phyloP scores from a whole-genome alignment of 2,888 invertebrate genomes.

The Thereva nobilitata region DNA sequence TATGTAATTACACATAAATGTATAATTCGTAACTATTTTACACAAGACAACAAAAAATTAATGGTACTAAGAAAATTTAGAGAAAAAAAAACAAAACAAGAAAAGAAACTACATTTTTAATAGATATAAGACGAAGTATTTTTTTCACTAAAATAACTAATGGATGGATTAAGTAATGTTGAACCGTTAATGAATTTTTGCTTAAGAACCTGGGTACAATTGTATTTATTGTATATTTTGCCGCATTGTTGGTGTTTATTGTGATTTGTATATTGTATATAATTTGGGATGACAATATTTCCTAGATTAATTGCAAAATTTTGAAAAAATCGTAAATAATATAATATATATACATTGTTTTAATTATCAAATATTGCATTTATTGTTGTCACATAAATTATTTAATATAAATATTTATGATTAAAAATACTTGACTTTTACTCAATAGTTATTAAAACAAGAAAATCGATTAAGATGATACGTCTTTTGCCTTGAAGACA shows the following conservation, averaged over 20 bases:
- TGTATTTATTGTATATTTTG: slow-evolving; percentile 22
- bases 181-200: slow-evolving; percentile 7
- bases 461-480: too few relatives aligned
- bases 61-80: background rate
- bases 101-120: background rate
- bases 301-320: background rate
- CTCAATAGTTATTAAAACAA: too few relatives aligned
- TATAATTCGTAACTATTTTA: background rate
- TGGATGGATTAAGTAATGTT: background rate
- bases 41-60: background rate
- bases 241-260: slow-evolving; percentile 17
- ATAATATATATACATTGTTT: too few relatives aligned
- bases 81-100: background rate
- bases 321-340: too few relatives aligned
- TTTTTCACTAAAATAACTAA: too few relatives aligned
- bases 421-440: too few relatives aligned
- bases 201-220: slow-evolving; percentile 17
- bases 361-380: slow-evolving; percentile 17
- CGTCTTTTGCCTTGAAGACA: too few relatives aligned
- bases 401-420: slow-evolving; percentile 23
- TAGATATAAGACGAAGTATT: slow-evolving; percentile 1
- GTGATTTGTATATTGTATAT: slow-evolving; percentile 20
- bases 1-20: background rate
- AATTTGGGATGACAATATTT: slow-evolving; percentile 12
- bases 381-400: slow-evolving; percentile 15